phyloP scores from a whole-genome alignment of 2,797 vertebrate genomes.

The Siniperca scherzeri region DNA sequence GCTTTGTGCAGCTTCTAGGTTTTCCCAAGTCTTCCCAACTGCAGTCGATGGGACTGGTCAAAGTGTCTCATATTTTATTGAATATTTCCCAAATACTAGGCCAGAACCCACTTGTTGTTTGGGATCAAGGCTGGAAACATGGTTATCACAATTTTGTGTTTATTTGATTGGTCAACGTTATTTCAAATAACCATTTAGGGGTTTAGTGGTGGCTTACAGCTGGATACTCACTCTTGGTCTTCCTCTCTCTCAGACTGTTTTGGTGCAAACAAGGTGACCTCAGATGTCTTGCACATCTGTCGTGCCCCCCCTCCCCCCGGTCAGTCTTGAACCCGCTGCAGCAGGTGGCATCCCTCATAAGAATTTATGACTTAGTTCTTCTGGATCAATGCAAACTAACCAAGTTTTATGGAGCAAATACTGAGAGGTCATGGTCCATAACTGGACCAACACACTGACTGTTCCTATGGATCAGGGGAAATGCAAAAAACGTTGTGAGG shows the following conservation, averaged over 20 bases:
- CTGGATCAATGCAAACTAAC: constrained; percentile 75
- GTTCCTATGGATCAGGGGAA: too few species aligned
- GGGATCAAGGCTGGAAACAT: constrained; percentile 24
- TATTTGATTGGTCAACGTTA: constrained; percentile 33
- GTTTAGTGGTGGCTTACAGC: not conserved
- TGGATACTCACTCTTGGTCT: not conserved
- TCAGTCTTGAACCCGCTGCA: constrained; percentile 47
- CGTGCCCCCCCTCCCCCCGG: constrained; percentile 24
- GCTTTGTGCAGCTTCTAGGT: constrained; percentile 24
- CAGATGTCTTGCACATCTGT: constrained; percentile 47
- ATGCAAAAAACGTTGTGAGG: too few species aligned
- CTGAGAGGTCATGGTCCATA: constrained; percentile 62
- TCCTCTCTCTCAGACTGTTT: constrained; percentile 31
- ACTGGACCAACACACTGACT: not conserved
- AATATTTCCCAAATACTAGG: constrained; percentile 56
- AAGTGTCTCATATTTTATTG: constrained; percentile 37
- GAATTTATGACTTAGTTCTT: constrained; percentile 74
- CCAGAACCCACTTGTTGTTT: constrained; percentile 43
- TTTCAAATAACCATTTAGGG: constrained; percentile 21
- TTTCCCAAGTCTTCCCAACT: constrained; percentile 64
- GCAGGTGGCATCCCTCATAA: constrained; percentile 75
- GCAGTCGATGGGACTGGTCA: constrained; percentile 23
- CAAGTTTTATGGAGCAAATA: constrained; percentile 73
- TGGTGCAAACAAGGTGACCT: constrained; percentile 49
- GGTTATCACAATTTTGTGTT: constrained; percentile 7